A percentile compares a stretch with the other conserved stretches of the same genome.
These are phyloP conservation scores for Microplitis deprimator DNA, from an alignment of 2,888 invertebrate genomes.

Conservation along the genomic window DNA sequence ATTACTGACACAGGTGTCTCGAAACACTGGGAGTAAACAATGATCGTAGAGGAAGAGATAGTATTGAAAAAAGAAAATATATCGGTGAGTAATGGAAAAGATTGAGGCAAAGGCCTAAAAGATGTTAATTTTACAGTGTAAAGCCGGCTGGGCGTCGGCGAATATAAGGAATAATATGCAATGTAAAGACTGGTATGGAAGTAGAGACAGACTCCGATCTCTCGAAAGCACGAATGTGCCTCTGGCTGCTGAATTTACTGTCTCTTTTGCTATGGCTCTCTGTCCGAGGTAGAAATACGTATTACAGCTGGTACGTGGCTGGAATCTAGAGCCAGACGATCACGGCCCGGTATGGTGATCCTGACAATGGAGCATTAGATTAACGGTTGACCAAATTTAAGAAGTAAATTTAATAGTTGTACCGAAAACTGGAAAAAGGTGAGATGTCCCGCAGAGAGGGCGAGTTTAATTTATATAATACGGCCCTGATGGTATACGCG, in stretches of 20 bases:
- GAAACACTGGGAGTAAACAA: constrained; percentile 34
- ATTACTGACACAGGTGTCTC: constrained; percentile 40
- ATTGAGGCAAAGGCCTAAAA: not conserved
- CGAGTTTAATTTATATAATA: constrained; percentile 38
- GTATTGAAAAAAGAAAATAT: no score
- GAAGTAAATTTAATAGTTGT: no score
- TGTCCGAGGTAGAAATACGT: not conserved
- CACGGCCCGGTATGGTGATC: not conserved
- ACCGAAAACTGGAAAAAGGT: not conserved
- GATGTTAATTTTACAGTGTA: constrained; percentile 57
- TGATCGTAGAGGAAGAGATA: not conserved
- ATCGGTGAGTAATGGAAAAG: not conserved
- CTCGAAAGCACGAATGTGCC: constrained; percentile 58
- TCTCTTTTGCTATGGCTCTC: not conserved
- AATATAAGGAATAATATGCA: constrained; percentile 51
- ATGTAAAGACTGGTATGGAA: constrained; percentile 29
- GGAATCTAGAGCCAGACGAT: not conserved
- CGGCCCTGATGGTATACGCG: constrained; percentile 61
- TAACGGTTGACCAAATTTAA: no score
- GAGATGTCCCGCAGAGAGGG: constrained; percentile 11
- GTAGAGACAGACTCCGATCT: constrained; percentile 16
- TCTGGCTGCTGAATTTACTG: constrained; percentile 61
- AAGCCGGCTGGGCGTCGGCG: constrained; percentile 68
- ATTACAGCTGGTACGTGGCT: not conserved
- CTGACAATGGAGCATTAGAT: not conserved